Evolutionary conservation across 2,888 invertebrate genomes (phyloP).

Genomic region (Heliconius hortense): DNA sequence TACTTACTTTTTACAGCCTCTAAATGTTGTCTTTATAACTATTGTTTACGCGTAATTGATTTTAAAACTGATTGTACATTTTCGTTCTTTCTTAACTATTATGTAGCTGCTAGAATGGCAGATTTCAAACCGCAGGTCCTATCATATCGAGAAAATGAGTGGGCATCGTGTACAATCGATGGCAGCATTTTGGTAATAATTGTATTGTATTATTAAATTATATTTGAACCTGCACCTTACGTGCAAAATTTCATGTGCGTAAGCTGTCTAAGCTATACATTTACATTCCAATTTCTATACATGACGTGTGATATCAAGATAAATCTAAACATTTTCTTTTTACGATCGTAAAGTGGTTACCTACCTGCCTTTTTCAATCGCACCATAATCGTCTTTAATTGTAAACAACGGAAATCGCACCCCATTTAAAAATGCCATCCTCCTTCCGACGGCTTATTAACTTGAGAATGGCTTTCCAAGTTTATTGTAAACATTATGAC

Average conservation of each 20-base stretch:
- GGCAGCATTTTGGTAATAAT: too few species aligned
- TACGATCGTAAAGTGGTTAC: neutral
- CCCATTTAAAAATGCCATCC: slow-evolving; percentile 27
- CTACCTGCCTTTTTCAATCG: neutral
- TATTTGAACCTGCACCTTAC: too few species aligned
- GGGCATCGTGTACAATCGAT: too few species aligned
- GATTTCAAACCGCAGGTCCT: neutral
- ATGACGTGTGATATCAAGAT: too few species aligned
- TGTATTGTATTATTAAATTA: too few species aligned
- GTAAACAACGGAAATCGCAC: slow-evolving; percentile 22
- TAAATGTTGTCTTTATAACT: neutral
- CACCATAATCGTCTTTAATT: slow-evolving; percentile 23
- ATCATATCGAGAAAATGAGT: neutral
- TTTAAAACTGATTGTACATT: neutral
- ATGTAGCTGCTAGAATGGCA: neutral
- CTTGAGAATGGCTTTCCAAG: slow-evolving; percentile 63
- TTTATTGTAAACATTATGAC: slow-evolving; percentile 63
- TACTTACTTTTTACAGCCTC: slow-evolving; percentile 4
- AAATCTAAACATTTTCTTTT: neutral
- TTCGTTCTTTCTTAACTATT: neutral
- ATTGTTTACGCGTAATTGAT: neutral
- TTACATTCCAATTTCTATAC: too few species aligned
- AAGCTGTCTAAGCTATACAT: too few species aligned
- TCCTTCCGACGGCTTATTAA: slow-evolving; percentile 32
- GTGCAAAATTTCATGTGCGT: too few species aligned